phyloP scores from a whole-genome alignment of 2,797 vertebrate species.

The Rhinichthys osculus region DNA sequence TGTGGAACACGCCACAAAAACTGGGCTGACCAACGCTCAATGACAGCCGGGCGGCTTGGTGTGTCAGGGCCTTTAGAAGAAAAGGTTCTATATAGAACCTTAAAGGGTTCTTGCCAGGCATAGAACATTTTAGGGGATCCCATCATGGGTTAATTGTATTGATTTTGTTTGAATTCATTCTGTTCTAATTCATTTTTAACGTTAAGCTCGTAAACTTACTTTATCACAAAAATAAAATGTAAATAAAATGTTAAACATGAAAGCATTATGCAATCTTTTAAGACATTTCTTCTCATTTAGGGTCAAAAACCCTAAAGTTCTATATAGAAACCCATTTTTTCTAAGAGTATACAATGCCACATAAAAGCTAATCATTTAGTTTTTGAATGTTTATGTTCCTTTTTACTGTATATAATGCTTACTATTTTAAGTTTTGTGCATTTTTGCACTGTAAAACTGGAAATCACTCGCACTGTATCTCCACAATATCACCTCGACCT shows the following conservation, averaged over 20 bases:
- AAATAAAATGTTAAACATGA: not conserved
- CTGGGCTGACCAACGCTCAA: not conserved
- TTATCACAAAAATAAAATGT: not conserved
- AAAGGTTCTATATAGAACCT: not conserved
- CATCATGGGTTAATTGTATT: not conserved
- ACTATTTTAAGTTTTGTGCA: not conserved
- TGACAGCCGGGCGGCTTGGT: not conserved
- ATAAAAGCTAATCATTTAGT: not conserved
- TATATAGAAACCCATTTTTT: not conserved
- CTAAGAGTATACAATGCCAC: not conserved
- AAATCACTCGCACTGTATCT: not conserved
- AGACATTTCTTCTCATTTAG: not conserved
- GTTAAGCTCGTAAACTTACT: not conserved
- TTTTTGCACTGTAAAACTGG: not conserved
- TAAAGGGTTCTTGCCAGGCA: not conserved
- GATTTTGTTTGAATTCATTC: not conserved
- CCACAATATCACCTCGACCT: not conserved
- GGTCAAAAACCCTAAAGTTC: not conserved
- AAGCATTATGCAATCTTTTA: not conserved
- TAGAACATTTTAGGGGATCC: not conserved
- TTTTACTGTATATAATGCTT: not conserved
- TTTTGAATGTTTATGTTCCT: not conserved
- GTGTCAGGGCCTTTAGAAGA: not conserved
- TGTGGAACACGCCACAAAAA: not conserved
- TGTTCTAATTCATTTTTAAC: not conserved